phyloP scores from a whole-genome alignment of 2,113 vertebrate genomes.

The Oceanodroma tethys region DNA sequence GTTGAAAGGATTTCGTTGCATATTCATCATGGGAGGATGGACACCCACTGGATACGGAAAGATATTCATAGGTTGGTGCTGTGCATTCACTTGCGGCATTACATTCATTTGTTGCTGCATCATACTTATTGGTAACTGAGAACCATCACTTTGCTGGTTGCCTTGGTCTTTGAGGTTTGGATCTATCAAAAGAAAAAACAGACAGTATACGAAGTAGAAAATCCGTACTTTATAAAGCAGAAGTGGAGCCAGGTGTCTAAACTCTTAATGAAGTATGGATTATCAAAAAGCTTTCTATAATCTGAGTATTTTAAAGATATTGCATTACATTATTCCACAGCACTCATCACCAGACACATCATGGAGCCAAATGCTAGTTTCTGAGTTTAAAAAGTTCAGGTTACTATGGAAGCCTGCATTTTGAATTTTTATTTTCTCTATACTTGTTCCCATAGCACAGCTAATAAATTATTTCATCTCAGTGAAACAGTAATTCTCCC shows the following conservation, averaged over 20 bases:
- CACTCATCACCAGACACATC: background rate
- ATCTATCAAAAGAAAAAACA: conserved; percentile 75
- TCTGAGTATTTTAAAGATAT: background rate
- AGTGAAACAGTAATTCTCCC: background rate
- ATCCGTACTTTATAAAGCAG: background rate
- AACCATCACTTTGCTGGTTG: conserved; percentile 78
- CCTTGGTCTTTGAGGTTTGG: conserved; percentile 80
- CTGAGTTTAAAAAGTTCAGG: background rate
- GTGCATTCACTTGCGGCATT: conserved; percentile 74
- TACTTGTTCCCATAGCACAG: background rate
- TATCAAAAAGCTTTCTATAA: background rate
- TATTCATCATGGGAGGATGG: conserved; percentile 80
- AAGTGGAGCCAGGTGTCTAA: background rate
- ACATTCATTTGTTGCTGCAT: conserved; percentile 82
- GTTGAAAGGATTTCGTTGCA: conserved; percentile 81
- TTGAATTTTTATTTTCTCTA: background rate
- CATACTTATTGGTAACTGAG: conserved; percentile 80
- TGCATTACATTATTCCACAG: background rate
- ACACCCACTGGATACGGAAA: conserved; percentile 79
- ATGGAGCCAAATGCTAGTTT: background rate
- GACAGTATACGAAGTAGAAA: background rate
- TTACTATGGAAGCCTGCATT: background rate
- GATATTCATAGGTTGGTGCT: conserved; percentile 75
- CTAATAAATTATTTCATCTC: background rate
- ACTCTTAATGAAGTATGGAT: background rate